Evolutionary conservation across 1,140 invertebrate species (phyloP).

Genomic region (Solenopsis invicta): DNA sequence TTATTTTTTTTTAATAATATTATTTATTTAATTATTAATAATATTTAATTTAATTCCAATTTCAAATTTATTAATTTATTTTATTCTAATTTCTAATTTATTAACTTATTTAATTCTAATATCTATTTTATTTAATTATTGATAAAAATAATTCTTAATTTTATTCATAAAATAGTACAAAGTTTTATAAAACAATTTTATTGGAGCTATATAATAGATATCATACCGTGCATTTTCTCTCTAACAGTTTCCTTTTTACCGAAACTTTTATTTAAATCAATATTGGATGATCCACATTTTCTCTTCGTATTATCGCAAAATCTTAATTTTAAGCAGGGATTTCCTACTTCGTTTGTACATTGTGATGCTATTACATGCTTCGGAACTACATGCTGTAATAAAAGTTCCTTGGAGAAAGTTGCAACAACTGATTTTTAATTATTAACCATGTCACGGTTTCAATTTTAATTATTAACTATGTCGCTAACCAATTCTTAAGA

Average conservation of each 20-base stretch:
- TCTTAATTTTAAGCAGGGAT: slow-evolving; percentile 69
- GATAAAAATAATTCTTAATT: not conserved
- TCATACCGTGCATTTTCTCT: slow-evolving; percentile 9
- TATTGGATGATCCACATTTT: slow-evolving; percentile 18
- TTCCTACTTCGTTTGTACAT: slow-evolving; percentile 56
- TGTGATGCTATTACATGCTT: slow-evolving; percentile 58
- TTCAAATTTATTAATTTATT: too few relatives aligned
- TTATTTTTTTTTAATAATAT: slow-evolving; percentile 6
- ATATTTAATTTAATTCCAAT: too few relatives aligned
- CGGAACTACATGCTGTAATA: slow-evolving; percentile 34
- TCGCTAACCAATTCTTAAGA: not conserved
- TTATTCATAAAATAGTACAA: slow-evolving; percentile 13
- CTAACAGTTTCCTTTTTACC: not conserved
- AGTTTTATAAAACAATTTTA: not conserved
- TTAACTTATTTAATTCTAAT: too few relatives aligned
- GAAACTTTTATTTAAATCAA: not conserved
- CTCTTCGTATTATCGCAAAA: slow-evolving; percentile 35
- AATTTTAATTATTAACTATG: not conserved
- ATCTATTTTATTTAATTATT: too few relatives aligned
- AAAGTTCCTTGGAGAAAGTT: slow-evolving; percentile 30
- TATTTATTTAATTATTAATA: not conserved
- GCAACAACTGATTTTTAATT: slow-evolving; percentile 18
- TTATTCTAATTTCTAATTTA: too few relatives aligned
- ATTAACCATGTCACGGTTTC: not conserved
- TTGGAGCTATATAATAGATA: slow-evolving; percentile 22